A percentile compares a stretch with the other conserved stretches of the same genome.
Evolutionary conservation across 2,888 invertebrate species (phyloP).

Genomic region (Perizoma affinitatum): DNA sequence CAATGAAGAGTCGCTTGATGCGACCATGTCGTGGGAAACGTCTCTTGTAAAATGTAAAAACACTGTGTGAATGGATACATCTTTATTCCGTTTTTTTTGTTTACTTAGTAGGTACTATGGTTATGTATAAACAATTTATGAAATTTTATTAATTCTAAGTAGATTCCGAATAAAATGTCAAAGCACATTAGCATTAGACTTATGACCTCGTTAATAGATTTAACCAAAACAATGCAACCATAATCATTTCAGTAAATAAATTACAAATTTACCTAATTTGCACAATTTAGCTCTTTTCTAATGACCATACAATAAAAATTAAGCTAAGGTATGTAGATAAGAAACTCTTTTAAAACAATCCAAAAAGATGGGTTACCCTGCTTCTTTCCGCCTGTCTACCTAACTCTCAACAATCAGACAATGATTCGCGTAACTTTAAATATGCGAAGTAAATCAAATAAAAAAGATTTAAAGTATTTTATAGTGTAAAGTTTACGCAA

Average conservation of each 20-base stretch:
- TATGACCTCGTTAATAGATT: slow-evolving; percentile 32
- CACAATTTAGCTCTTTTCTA: slow-evolving; percentile 21
- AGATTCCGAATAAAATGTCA: slow-evolving; percentile 17
- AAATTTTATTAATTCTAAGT: not conserved
- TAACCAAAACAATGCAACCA: slow-evolving; percentile 28
- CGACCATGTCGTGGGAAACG: slow-evolving; percentile 52
- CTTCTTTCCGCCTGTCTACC: too few species aligned
- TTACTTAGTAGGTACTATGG: slow-evolving; percentile 9
- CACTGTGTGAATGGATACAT: slow-evolving; percentile 29
- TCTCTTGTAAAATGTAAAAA: slow-evolving; percentile 35
- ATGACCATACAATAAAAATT: not conserved
- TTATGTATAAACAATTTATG: slow-evolving; percentile 1
- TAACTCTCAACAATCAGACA: not conserved
- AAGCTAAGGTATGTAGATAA: slow-evolving; percentile 10
- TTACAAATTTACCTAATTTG: slow-evolving; percentile 29
- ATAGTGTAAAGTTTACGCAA: too few species aligned
- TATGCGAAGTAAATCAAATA: too few species aligned
- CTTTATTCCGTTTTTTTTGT: slow-evolving; percentile 20
- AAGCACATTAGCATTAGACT: slow-evolving; percentile 26
- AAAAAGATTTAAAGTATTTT: too few species aligned
- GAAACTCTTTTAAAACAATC: slow-evolving; percentile 4
- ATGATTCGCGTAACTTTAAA: not conserved
- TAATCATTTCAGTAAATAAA: slow-evolving; percentile 31
- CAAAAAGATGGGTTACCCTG: too few species aligned
- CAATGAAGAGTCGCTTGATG: slow-evolving; percentile 40